Conservation (phyloP, 2,888 invertebrate species). For the Athalia rosae region DNA sequence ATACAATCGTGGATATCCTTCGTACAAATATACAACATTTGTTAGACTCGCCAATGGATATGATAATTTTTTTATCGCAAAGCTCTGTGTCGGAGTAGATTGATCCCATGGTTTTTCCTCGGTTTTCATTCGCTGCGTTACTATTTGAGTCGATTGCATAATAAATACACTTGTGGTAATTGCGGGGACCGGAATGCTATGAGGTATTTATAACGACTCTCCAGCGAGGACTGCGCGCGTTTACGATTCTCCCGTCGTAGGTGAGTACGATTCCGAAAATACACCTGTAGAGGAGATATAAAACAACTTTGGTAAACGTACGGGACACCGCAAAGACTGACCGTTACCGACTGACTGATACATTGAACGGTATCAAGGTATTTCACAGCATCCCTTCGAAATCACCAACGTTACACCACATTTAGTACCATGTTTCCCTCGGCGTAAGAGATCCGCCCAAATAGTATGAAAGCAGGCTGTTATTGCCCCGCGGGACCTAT, state of each 20-base stretch:
- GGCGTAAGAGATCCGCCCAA: slow-evolving; percentile 19
- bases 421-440: not conserved
- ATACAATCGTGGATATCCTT: not conserved
- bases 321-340: slow-evolving; percentile 7
- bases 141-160: slow-evolving; percentile 16
- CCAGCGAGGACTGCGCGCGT: not conserved
- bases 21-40: too few relatives aligned
- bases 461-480: slow-evolving; percentile 13
- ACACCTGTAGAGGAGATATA: not conserved
- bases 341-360: slow-evolving; percentile 2
- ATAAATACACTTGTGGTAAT: not conserved
- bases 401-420: not conserved
- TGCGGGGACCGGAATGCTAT: not conserved
- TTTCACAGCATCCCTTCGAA: slow-evolving; percentile 3
- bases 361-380: slow-evolving; percentile 4
- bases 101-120: not conserved
- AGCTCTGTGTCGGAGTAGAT: not conserved
- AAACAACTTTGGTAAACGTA: not conserved
- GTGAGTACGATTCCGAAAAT: too few relatives aligned
- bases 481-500: not conserved
- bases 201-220: not conserved
- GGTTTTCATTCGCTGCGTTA: not conserved
- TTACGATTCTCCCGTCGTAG: not conserved
- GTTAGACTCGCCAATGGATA: not conserved
- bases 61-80: not conserved